Evolutionary conservation across 1,140 invertebrate species (phyloP), one percentile per base, ranked within the genome.

Genomic region (Cyclargus thomasi): DNA sequence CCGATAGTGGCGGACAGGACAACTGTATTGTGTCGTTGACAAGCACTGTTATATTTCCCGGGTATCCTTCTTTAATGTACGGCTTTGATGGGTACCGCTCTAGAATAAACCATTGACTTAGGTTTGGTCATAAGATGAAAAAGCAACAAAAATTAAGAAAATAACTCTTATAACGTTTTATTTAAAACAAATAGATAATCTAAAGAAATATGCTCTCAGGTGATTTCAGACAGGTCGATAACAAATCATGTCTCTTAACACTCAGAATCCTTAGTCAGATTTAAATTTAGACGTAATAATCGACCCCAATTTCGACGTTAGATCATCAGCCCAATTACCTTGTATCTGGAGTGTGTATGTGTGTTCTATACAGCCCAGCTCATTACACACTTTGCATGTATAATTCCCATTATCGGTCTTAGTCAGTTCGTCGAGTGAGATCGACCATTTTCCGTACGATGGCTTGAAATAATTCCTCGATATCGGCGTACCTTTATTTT

Each of bases 371-470:
- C 95, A 96, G 7, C 94, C 96, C 17, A 94, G 79, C 7, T 89
- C 78, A 80, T 98, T 98, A 88, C 94, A 95, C 6, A 97, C 94
- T 23, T 94, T 90, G 78, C 97, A 98, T 0, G 95, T 97, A 80
- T 98, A 98, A 74, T 96, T 95, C 20, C 96, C 97, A 57, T 92
- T 93, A 75, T 98, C 97, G 11, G 93, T 90, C 2, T 94, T 93
- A 0, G 95, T 93, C 5, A 96, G 82, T 79, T 97, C 95, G 74
- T 96, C 95, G 70, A 97, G 81, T 6, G 88, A 91, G 14, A 97
- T 87, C 0, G 92, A 92, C 94, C 95, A 96, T 72, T 94, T 94
- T 0, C 82, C 83, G 69, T 91, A 91, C 7, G 92, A 85, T 0
- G 94, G 91, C 5, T 91, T 86, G 11, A 94, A 95, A 29, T 95